phyloP scores from a whole-genome alignment of 2,888 invertebrate genomes.

The Platynereis dumerilii region DNA sequence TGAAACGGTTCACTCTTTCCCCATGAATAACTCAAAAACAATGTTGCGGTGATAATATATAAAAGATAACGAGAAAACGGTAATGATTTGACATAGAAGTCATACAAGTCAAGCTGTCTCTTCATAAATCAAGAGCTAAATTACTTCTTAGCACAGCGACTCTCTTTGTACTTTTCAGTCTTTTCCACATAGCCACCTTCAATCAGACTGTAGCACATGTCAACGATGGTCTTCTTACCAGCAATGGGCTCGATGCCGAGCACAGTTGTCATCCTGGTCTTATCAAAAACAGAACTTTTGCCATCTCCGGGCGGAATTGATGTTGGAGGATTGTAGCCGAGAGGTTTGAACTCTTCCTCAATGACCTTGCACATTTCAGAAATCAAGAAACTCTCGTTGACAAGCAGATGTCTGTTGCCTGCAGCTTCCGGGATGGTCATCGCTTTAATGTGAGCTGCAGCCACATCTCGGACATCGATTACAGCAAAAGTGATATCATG shows the following conservation, averaged over 20 bases:
- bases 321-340: constrained; percentile 56
- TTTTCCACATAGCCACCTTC: constrained; percentile 65
- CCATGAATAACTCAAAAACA: too few relatives aligned
- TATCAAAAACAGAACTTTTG: constrained; percentile 42
- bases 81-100: too few relatives aligned
- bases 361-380: constrained; percentile 65
- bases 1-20: too few relatives aligned
- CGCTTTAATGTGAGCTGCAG: too few relatives aligned
- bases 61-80: too few relatives aligned
- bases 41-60: too few relatives aligned
- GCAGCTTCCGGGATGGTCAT: too few relatives aligned
- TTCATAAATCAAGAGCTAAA: too few relatives aligned
- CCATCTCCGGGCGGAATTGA: constrained; percentile 7
- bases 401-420: constrained; percentile 65
- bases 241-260: constrained; percentile 64
- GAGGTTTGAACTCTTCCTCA: constrained; percentile 65
- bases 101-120: too few relatives aligned
- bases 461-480: constrained; percentile 69
- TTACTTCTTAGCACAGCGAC: too few relatives aligned
- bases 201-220: constrained; percentile 67
- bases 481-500: too few relatives aligned
- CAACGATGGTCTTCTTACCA: constrained; percentile 63
- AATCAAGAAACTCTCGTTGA: constrained; percentile 64
- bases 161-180: constrained; percentile 47
- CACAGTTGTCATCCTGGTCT: constrained; percentile 62